phyloP scores from a whole-genome alignment of 2,113 vertebrate species.

The Paradisaea rubra region DNA sequence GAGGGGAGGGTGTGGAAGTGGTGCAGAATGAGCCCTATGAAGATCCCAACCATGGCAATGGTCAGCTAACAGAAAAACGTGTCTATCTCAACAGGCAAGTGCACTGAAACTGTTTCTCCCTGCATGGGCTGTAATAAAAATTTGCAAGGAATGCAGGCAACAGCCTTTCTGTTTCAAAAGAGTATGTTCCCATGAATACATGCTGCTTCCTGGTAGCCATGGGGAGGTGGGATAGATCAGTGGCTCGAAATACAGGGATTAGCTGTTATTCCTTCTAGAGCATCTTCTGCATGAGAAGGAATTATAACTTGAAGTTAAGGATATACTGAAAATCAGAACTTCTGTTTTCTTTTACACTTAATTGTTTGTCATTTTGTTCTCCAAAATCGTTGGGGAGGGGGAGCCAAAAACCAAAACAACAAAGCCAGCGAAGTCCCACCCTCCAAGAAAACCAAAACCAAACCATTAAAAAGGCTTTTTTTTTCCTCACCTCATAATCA shows the following conservation, averaged over 20 bases:
- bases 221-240: neutral
- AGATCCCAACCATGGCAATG: constrained; percentile 87
- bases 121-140: neutral
- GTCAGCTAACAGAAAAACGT: constrained; percentile 93
- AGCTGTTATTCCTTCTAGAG: neutral
- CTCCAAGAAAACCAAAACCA: neutral
- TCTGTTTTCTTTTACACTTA: neutral
- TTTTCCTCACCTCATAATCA: neutral
- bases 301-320: neutral
- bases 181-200: neutral
- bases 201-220: neutral
- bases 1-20: constrained; percentile 94
- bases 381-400: rapidly evolving
- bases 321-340: neutral
- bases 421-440: neutral
- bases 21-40: constrained; percentile 91
- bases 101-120: neutral
- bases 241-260: neutral
- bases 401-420: neutral
- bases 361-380: neutral
- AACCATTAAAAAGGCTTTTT: neutral
- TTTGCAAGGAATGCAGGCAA: neutral
- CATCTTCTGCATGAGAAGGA: neutral
- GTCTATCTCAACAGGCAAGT: constrained; percentile 96
- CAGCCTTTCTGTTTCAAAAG: neutral